Evolutionary conservation across 2,113 vertebrate genomes (phyloP).

Genomic region (Cyanoderma ruficeps): DNA sequence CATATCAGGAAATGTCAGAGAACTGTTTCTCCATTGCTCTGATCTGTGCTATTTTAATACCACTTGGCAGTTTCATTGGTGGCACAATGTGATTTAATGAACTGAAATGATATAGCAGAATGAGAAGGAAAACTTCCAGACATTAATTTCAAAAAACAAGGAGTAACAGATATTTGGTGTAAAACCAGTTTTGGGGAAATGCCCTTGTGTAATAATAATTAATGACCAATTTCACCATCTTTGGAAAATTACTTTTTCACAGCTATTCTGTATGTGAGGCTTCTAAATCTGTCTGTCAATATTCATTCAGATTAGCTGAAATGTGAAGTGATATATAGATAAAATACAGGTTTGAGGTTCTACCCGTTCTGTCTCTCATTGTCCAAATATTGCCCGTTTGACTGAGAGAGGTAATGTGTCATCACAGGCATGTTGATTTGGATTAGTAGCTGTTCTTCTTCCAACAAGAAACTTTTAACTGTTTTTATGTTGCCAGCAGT

Average conservation of each 20-base stretch:
- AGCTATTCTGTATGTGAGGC: accelerated
- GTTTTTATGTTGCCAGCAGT: not conserved
- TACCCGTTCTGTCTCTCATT: not conserved
- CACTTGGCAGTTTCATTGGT: not conserved
- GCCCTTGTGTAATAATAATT: not conserved
- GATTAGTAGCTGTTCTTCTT: not conserved
- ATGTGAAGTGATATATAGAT: not conserved
- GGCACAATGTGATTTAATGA: not conserved
- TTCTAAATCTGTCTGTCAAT: not conserved
- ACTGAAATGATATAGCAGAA: not conserved
- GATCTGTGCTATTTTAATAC: not conserved
- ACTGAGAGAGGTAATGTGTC: not conserved
- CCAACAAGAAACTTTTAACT: not conserved
- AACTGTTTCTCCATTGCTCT: not conserved
- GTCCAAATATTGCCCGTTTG: not conserved
- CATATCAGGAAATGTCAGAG: not conserved
- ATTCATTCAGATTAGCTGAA: not conserved
- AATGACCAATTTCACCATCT: not conserved
- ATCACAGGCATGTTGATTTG: not conserved
- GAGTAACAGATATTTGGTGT: not conserved
- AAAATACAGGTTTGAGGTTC: not conserved
- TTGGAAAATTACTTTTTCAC: not conserved
- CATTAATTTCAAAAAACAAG: not conserved
- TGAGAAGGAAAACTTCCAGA: not conserved
- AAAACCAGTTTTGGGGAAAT: not conserved